These are phyloP conservation scores for Cydia splendana DNA, from an alignment of 1,140 invertebrate genomes.

Conservation along the genomic window DNA sequence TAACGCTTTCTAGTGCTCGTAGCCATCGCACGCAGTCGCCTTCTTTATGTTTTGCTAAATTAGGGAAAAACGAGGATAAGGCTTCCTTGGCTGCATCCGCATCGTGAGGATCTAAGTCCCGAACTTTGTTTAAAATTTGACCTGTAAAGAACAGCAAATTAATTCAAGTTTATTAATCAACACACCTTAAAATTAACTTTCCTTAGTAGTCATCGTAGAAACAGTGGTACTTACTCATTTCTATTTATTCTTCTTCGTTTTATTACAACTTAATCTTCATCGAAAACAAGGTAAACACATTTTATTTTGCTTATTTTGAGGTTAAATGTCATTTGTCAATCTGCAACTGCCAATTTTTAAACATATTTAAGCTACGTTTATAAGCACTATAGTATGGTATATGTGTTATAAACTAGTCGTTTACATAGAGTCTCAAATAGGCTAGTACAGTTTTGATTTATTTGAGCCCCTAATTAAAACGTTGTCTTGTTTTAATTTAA, in stretches of 20 bases:
- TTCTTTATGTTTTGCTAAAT: slow-evolving; percentile 53
- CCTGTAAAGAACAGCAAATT: slow-evolving; percentile 47
- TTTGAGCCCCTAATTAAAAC: slow-evolving; percentile 10
- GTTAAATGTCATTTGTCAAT: slow-evolving; percentile 8
- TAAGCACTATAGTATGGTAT: background rate
- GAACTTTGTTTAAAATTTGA: slow-evolving; percentile 63
- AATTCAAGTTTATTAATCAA: background rate
- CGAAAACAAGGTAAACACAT: slow-evolving; percentile 25
- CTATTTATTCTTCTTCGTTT: background rate
- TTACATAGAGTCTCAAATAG: background rate
- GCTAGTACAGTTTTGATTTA: background rate
- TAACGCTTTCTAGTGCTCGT: slow-evolving; percentile 52
- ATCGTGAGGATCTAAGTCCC: slow-evolving; percentile 64
- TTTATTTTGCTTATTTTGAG: slow-evolving; percentile 3
- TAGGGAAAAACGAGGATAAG: slow-evolving; percentile 57
- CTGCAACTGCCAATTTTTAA: background rate
- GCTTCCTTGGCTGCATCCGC: slow-evolving; percentile 64
- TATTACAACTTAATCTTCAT: background rate
- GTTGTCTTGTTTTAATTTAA: background rate
- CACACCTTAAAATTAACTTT: background rate
- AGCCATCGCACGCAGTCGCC: slow-evolving; percentile 53
- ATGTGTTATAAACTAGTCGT: background rate
- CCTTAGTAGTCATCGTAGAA: slow-evolving; percentile 14
- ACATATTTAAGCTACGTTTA: background rate
- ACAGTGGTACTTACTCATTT: slow-evolving; percentile 34